These are phyloP conservation scores for Glyptemys insculpta DNA, from an alignment of 2,797 vertebrate species.

Conservation along the genomic window DNA sequence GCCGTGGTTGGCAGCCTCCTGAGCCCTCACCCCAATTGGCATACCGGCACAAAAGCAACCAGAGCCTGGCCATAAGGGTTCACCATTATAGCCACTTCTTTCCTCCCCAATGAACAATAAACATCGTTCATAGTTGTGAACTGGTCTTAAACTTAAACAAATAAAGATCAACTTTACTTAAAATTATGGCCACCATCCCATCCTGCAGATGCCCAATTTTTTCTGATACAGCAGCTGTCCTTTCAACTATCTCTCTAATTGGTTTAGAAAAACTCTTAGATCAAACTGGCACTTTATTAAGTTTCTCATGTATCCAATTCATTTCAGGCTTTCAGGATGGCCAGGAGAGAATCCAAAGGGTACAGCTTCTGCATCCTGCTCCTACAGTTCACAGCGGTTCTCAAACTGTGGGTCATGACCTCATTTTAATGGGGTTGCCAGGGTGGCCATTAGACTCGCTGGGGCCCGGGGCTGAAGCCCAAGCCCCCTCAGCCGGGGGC, in stretches of 20 bases:
- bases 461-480: no score
- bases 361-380: background rate
- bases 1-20: background rate
- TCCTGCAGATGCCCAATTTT: background rate
- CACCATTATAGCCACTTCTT: background rate
- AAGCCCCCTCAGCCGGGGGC: no score
- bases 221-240: background rate
- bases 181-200: background rate
- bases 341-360: background rate
- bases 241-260: fast-evolving
- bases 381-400: background rate
- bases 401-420: no score
- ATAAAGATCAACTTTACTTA: background rate
- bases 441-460: no score
- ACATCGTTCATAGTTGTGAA: fast-evolving
- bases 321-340: background rate
- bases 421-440: no score
- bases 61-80: background rate
- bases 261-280: background rate
- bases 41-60: background rate
- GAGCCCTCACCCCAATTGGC: background rate
- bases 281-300: background rate
- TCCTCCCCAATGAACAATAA: background rate
- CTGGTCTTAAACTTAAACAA: background rate
- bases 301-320: background rate